Conservation (phyloP, 1,140 invertebrate species). For the Mycetomoellerius zeteki region DNA sequence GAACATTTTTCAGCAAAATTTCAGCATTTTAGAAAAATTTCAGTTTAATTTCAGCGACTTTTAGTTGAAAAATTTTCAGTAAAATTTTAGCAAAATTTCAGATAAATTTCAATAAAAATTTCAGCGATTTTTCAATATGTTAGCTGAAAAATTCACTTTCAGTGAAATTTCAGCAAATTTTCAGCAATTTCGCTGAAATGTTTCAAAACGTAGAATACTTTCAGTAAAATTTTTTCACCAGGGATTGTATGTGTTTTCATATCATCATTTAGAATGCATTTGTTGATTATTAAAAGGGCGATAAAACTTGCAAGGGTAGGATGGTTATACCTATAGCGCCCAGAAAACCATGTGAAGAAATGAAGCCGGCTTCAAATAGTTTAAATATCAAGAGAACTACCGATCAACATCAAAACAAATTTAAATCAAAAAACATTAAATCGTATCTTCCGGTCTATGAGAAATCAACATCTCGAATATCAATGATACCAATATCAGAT, state of each 20-base stretch:
- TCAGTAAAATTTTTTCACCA: too few species aligned
- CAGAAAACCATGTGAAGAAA: slow-evolving; percentile 11
- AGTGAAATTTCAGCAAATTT: too few species aligned
- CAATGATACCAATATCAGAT: not conserved
- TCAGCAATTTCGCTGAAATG: too few species aligned
- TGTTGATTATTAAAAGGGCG: not conserved
- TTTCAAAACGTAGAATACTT: too few species aligned
- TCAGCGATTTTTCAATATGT: too few species aligned
- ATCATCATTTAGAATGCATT: not conserved
- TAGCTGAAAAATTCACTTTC: too few species aligned
- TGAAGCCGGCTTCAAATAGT: not conserved
- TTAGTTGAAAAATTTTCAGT: too few species aligned
- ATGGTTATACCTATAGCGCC: not conserved
- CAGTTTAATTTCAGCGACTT: too few species aligned
- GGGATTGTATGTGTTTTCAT: not conserved
- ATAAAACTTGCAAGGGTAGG: not conserved
- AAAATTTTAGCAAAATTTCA: too few species aligned
- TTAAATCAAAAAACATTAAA: not conserved
- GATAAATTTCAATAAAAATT: too few species aligned
- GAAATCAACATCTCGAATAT: not conserved
- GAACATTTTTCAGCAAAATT: too few species aligned
- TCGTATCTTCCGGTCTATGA: not conserved
- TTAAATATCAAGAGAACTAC: not conserved
- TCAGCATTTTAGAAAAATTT: too few species aligned
- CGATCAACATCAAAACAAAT: not conserved